A percentile compares a stretch with the other conserved stretches of the same genome.
phyloP scores from a whole-genome alignment of 2,113 vertebrate genomes.

The Pluvialis apricaria region DNA sequence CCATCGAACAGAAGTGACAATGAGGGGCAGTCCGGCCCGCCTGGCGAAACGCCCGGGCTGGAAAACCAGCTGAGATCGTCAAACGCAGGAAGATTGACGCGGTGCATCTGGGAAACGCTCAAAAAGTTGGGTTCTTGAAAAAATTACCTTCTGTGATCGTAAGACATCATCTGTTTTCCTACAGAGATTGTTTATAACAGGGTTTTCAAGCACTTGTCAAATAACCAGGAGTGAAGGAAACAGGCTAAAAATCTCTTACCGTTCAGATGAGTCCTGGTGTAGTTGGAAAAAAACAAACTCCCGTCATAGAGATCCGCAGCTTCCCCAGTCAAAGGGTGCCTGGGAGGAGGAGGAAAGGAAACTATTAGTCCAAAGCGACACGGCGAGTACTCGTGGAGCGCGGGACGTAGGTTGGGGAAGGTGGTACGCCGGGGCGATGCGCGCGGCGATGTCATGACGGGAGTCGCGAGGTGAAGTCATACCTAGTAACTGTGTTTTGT shows the following conservation, averaged over 20 bases:
- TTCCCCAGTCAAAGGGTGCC: slow-evolving; percentile 61
- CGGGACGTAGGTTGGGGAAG: slow-evolving; percentile 54
- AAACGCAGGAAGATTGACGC: slow-evolving; percentile 57
- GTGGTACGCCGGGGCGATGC: neutral
- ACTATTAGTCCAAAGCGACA: slow-evolving; percentile 23
- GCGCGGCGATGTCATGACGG: slow-evolving; percentile 42
- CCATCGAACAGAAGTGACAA: slow-evolving; percentile 75
- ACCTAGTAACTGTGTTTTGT: slow-evolving; percentile 71
- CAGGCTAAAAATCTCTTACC: slow-evolving; percentile 54
- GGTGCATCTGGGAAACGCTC: slow-evolving; percentile 48
- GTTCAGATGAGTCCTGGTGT: slow-evolving; percentile 34
- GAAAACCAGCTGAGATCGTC: slow-evolving; percentile 71
- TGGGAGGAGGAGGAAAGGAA: slow-evolving; percentile 59
- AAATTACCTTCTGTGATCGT: slow-evolving; percentile 62
- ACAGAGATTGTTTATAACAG: slow-evolving; percentile 59
- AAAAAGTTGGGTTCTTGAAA: slow-evolving; percentile 64
- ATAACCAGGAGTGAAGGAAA: slow-evolving; percentile 67
- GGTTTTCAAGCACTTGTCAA: slow-evolving; percentile 63
- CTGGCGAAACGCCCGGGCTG: slow-evolving; percentile 68
- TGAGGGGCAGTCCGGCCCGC: slow-evolving; percentile 60
- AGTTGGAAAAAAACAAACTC: slow-evolving; percentile 37
- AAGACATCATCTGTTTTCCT: slow-evolving; percentile 57
- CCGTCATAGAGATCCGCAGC: slow-evolving; percentile 42
- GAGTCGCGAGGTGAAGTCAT: slow-evolving; percentile 77
- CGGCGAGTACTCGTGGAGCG: neutral